Conservation (phyloP, 2,797 vertebrate species). For the Potorous gilbertii region DNA sequence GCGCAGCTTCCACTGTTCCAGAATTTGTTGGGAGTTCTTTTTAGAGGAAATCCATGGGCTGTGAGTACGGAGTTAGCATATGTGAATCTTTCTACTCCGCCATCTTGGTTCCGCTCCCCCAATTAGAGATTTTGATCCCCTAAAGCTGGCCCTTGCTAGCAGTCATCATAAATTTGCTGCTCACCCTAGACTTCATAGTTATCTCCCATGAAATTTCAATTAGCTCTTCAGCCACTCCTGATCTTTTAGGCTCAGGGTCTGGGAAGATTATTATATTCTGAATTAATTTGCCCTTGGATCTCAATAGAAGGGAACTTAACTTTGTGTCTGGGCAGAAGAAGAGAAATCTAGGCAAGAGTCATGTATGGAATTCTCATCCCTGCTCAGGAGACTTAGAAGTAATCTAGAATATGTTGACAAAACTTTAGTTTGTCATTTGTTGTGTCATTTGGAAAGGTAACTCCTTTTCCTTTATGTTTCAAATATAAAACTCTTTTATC, state of each 20-base stretch:
- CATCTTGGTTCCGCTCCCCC: no score
- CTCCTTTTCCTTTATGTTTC: background rate
- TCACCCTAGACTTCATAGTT: background rate
- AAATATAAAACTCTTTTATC: background rate
- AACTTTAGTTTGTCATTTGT: conserved; percentile 5
- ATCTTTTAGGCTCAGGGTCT: background rate
- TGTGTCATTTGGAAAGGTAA: background rate
- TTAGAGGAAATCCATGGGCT: no score
- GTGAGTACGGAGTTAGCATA: no score
- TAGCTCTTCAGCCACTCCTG: background rate
- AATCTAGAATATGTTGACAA: background rate
- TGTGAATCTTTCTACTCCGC: no score
- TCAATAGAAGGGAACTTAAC: background rate
- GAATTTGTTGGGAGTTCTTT: no score
- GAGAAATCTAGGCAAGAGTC: background rate
- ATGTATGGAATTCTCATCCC: fast-evolving
- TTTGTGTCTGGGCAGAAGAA: background rate
- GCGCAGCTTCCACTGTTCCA: no score
- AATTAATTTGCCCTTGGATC: background rate
- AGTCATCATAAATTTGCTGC: background rate
- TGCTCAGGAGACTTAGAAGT: background rate
- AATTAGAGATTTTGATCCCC: background rate
- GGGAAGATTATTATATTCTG: background rate
- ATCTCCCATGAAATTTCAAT: background rate
- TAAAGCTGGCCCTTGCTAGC: background rate